A percentile compares a stretch with the other conserved stretches of the same genome.
phyloP scores from a whole-genome alignment of 2,888 invertebrate genomes.

The Drosophila recens region DNA sequence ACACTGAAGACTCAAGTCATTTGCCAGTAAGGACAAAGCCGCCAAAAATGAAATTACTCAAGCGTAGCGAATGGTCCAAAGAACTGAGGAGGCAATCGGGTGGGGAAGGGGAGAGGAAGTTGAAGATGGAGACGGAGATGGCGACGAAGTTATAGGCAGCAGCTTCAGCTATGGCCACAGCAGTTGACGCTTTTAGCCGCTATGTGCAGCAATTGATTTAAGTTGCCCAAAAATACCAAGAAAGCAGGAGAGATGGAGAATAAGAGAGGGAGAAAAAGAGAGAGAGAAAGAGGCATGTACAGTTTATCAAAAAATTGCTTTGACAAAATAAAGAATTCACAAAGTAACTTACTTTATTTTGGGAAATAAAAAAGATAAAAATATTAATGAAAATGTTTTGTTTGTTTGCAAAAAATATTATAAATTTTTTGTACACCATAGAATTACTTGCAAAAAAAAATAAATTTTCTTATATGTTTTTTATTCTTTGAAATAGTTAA shows the following conservation, averaged over 20 bases:
- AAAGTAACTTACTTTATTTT: too few relatives aligned
- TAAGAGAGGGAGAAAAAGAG: not conserved
- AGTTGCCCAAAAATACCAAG: constrained; percentile 66
- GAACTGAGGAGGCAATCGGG: not conserved
- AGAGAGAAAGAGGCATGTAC: not conserved
- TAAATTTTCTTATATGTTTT: too few relatives aligned
- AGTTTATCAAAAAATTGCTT: not conserved
- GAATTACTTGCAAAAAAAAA: too few relatives aligned
- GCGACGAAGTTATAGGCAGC: constrained; percentile 3
- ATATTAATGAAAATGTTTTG: too few relatives aligned
- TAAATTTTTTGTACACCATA: too few relatives aligned
- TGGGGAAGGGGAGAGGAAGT: not conserved
- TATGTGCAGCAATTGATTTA: constrained; percentile 78
- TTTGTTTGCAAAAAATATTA: too few relatives aligned
- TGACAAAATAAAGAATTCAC: not conserved
- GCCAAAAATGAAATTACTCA: constrained; percentile 77
- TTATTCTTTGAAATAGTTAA: not conserved
- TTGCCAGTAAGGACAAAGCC: constrained; percentile 77
- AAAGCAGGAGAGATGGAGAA: constrained; percentile 4
- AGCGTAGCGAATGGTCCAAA: constrained; percentile 60
- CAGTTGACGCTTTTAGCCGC: constrained; percentile 56
- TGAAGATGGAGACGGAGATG: not conserved
- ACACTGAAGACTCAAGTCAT: constrained; percentile 62
- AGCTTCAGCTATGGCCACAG: constrained; percentile 28
- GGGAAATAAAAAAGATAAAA: too few relatives aligned